A percentile compares a stretch with the other conserved stretches of the same genome.
Conservation (phyloP, 2,888 invertebrate species). For the Macrophya annulata region DNA sequence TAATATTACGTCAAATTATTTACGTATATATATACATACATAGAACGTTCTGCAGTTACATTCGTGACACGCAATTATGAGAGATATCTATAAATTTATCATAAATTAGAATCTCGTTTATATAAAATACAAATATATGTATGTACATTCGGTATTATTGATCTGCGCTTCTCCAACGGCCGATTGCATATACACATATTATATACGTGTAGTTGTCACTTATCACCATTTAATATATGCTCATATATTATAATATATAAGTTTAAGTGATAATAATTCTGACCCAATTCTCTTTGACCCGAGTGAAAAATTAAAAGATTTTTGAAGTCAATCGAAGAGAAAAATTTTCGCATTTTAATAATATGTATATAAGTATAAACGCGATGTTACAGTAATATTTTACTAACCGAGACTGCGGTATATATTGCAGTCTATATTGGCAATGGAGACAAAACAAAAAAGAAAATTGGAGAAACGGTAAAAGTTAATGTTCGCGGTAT, state of each 20-base stretch:
- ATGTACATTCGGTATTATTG: not conserved
- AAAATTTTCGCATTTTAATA: not conserved
- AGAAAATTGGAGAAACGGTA: not conserved
- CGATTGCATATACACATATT: not conserved
- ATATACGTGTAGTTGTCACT: not conserved
- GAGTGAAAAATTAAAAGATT: not conserved
- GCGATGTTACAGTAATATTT: not conserved
- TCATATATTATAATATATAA: not conserved
- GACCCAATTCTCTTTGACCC: not conserved
- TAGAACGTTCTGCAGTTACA: not conserved
- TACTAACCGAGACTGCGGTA: not conserved
- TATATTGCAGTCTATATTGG: not conserved
- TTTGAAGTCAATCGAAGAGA: not conserved
- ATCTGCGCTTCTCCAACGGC: not conserved
- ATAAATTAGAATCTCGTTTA: not conserved
- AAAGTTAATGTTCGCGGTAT: not conserved
- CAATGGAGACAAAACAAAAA: not conserved
- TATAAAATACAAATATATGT: not conserved
- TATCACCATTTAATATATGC: not conserved
- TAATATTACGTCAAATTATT: not conserved
- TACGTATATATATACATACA: not conserved
- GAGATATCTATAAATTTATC: not conserved
- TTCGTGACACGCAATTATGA: not conserved
- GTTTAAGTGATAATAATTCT: not conserved
- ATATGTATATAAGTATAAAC: not conserved